Percentiles rank a stretch among this genome's conserved stretches.
phyloP scores from a whole-genome alignment of 2,888 invertebrate genomes.

The Amphipoea oculea region DNA sequence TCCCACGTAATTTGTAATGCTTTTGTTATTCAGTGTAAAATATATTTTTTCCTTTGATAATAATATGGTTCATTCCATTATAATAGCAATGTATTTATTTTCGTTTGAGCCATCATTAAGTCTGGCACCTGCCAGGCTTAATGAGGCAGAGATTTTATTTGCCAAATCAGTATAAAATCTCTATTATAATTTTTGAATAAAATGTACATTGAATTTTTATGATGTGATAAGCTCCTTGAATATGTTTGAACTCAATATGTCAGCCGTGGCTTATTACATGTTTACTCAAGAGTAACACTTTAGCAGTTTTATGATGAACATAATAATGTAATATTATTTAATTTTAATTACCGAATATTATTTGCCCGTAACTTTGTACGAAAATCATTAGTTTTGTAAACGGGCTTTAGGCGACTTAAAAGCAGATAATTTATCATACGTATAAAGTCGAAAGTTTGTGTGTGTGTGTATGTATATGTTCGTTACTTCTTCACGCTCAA shows the following conservation, averaged over 20 bases:
- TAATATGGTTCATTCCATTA: not conserved
- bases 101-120: not conserved
- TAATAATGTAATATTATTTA: not conserved
- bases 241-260: not conserved
- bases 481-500: too few relatives aligned
- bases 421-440: not conserved
- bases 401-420: not conserved
- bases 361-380: not conserved
- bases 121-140: not conserved
- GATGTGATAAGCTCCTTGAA: not conserved
- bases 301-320: not conserved
- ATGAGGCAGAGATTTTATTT: too few relatives aligned
- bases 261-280: not conserved
- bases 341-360: not conserved
- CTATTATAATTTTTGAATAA: too few relatives aligned
- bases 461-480: too few relatives aligned
- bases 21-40: constrained; percentile 6
- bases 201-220: not conserved
- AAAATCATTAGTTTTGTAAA: not conserved
- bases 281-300: not conserved
- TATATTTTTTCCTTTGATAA: not conserved
- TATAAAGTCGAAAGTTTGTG: too few relatives aligned
- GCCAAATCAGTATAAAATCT: too few relatives aligned
- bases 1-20: constrained; percentile 12
- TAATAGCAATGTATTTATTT: constrained; percentile 12